Evolutionary conservation across 2,113 vertebrate species (phyloP), one percentile per base, ranked within the genome.

Genomic region (Casuarius casuarius): DNA sequence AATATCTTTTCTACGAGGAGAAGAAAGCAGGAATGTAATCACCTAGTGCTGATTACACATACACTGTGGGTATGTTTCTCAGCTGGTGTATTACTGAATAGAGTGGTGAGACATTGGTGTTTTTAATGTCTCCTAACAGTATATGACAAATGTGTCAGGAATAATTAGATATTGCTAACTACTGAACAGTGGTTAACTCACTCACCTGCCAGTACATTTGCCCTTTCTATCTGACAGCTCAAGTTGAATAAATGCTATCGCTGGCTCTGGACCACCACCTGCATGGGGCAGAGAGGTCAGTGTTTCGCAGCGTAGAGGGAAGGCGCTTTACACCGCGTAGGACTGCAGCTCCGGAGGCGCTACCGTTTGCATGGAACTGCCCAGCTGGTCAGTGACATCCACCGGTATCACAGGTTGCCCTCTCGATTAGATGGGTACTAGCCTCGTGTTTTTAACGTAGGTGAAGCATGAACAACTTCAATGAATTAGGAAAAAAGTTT

Each of bases 151-250:
- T 88, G 85, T 95, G 92, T 92, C 94, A 76, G 88, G 93, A 94
- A 95, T 94, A 97, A 96, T 95, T 95, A 96, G 92, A 56, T 93
- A 90, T 62, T 93, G 86, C 94, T 95, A 96, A 93, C 95, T 94
- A 92, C 85, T 75, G 90, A 97, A 56, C 46, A 93, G 91, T 89
- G 90, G 66, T 96, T 97, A 95, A 94, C 96, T 96, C 83, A 95
- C 85, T 94, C 93, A 94, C 93, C 79, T 95, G 94, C 76, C 0
- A 0, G 56, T 86, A 90, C 70, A 63, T 87, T 89, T 97, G 95
- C 92, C 93, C 94, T 97, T 93, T 95, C 72, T 93, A 46, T 94
- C 85, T 96, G 96, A 75, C 94, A 97, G 94, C 87, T 93, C 82
- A 72, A 84, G 82, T 22, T 95, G 95, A 95, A 91, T 90, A 96